Base-by-base conservation (phyloP, 2,113 vertebrate species). In the sheep (Ovis aries) region DNA sequence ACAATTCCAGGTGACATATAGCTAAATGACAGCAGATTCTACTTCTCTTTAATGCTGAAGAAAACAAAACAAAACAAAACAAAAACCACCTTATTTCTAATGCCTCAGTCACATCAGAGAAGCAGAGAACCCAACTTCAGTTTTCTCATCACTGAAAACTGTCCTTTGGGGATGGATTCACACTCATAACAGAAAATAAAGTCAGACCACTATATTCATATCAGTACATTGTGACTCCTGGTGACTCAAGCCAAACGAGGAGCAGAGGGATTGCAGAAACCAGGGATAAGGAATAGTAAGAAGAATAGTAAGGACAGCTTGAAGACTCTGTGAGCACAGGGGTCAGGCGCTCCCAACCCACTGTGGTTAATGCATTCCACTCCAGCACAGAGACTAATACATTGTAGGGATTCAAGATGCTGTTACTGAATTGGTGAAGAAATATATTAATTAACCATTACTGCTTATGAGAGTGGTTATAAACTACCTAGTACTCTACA, bases 101-200 rank as follows among this genome's bases (percentile, higher is more conserved):
- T 59, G 8, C 36, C 84, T 80, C 90, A 80, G 50, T 94, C 45
- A 88, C 64, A 84, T 45, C 52, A 78, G 27, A 50, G 45, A 92
- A 67, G 3, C 36, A 55, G 45, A 83, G n/a, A 89, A 81, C 5
- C 33, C 80, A 74, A 52, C 45, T 77, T 81, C 57, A 84, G 52
- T 92, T 95, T 97, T 94, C 81, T 93, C 25, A 48, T 64, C n/a
- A 43, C 31, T 77, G 11, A 90, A 84, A 96, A 64, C 5, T 67
- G 3, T 3, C 14, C 57, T 81, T 84, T 50, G 17, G n/a, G 36
- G 9, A 53, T 36, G 12, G 53, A 60, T 2, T 93, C 57, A 52
- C 6, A 48, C 27, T 92, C n/a, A 14, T 45, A 77, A 19, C 11
- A 71, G 50, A 43, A 94, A 59, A 84, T 17, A 64, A 53, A 14